Conservation (phyloP, 2,113 vertebrate genomes). For the Glaucomys volans region DNA sequence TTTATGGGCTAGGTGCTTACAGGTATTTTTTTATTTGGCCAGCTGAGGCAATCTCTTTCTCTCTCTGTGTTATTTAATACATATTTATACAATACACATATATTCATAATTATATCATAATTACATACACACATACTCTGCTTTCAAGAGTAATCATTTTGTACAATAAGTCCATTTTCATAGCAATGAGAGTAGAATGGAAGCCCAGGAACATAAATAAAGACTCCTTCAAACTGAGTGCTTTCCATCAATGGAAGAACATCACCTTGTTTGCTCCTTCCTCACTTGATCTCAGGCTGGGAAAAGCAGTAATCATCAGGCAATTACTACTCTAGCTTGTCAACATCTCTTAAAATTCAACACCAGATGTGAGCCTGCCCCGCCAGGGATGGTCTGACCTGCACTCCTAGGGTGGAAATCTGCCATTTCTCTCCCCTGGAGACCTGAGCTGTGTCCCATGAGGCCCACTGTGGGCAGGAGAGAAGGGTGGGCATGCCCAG, state of each 20-base stretch:
- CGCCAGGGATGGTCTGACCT: background rate
- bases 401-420: rapidly evolving
- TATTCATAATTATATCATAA: background rate
- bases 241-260: background rate
- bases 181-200: background rate
- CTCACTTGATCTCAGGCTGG: background rate
- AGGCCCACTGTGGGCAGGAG: background rate
- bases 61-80: background rate
- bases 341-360: background rate
- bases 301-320: background rate
- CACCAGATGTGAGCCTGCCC: background rate
- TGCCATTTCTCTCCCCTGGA: slow-evolving; percentile 1
- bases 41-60: background rate
- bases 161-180: background rate
- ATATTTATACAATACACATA: background rate
- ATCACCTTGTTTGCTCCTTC: background rate
- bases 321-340: background rate
- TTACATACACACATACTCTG: background rate
- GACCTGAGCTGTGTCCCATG: background rate
- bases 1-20: background rate
- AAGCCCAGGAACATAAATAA: background rate
- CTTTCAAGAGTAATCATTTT: background rate
- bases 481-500: background rate
- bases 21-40: background rate
- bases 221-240: background rate